Conservation (phyloP, 2,113 vertebrate genomes). For the Montifringilla adamsi region DNA sequence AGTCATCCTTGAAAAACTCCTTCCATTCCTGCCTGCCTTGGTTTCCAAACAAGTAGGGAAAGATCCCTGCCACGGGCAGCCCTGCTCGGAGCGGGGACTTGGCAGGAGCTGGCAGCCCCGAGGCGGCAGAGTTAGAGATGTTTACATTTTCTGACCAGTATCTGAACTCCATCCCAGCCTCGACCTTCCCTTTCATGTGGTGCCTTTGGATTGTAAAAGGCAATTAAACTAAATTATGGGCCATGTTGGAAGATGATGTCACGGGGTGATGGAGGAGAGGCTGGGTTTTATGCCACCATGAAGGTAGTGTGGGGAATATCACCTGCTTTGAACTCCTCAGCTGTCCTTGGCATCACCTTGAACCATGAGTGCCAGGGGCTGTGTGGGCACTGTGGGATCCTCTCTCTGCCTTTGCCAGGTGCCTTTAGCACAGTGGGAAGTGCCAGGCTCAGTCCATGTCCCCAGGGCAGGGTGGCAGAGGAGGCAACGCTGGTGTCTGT, state of each 20-base stretch:
- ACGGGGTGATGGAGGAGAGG: neutral
- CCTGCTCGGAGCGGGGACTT: slow-evolving; percentile 52
- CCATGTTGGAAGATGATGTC: slow-evolving; percentile 32
- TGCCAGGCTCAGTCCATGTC: neutral
- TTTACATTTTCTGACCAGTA: slow-evolving; percentile 61
- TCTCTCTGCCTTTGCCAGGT: neutral
- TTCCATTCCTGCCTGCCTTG: slow-evolving; percentile 69
- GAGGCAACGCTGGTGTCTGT: neutral
- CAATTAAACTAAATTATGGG: slow-evolving; percentile 20
- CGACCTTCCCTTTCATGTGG: slow-evolving; percentile 62
- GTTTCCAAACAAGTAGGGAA: slow-evolving; percentile 59
- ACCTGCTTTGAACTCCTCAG: slow-evolving; percentile 16
- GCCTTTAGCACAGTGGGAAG: neutral
- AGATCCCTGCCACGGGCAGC: slow-evolving; percentile 41
- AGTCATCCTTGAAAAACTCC: slow-evolving; percentile 65
- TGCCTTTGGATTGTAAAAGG: slow-evolving; percentile 44
- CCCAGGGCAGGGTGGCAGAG: neutral
- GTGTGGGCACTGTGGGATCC: neutral
- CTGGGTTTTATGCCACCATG: neutral
- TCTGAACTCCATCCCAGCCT: slow-evolving; percentile 49
- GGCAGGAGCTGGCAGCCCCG: slow-evolving; percentile 59
- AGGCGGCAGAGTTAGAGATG: slow-evolving; percentile 25
- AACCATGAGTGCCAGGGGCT: neutral
- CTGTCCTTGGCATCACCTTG: neutral
- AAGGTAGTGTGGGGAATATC: neutral